A percentile compares a stretch with the other conserved stretches of the same genome.
These are phyloP conservation scores for Tapera naevia DNA, from an alignment of 2,797 vertebrate genomes.

Conservation along the genomic window DNA sequence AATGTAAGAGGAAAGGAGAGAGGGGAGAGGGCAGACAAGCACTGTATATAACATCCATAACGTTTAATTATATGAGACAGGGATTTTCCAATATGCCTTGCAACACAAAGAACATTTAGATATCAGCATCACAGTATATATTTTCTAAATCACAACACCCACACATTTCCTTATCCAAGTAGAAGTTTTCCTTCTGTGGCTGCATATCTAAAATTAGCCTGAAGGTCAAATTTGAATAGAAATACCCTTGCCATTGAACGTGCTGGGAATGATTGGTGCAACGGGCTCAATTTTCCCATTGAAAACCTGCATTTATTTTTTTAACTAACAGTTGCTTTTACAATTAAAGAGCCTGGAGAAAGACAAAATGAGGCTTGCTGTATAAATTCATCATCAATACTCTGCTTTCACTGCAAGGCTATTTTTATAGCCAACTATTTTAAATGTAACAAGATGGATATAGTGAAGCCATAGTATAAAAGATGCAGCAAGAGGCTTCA, in stretches of 20 bases:
- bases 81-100: slow-evolving; percentile 23
- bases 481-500: slow-evolving; percentile 7
- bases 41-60: not conserved
- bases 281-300: slow-evolving; percentile 35
- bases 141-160: slow-evolving; percentile 49
- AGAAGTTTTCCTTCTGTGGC: slow-evolving; percentile 49
- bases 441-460: slow-evolving; percentile 22
- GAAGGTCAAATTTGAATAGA: slow-evolving; percentile 66
- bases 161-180: slow-evolving; percentile 53
- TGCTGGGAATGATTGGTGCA: slow-evolving; percentile 19
- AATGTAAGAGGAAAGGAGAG: not conserved
- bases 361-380: not conserved
- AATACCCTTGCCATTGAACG: slow-evolving; percentile 25
- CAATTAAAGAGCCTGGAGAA: slow-evolving; percentile 26
- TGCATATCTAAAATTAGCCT: slow-evolving; percentile 49
- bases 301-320: slow-evolving; percentile 53
- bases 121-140: slow-evolving; percentile 25
- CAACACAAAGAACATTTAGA: slow-evolving; percentile 39
- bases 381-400: slow-evolving; percentile 8
- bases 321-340: slow-evolving; percentile 24
- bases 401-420: slow-evolving; percentile 29
- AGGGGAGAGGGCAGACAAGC: slow-evolving; percentile 9
- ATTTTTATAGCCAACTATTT: slow-evolving; percentile 38
- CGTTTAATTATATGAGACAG: not conserved
- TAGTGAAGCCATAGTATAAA: not conserved